Evolutionary conservation across 2,888 invertebrate genomes (phyloP).

Genomic region (Pediacus dermestoides): DNA sequence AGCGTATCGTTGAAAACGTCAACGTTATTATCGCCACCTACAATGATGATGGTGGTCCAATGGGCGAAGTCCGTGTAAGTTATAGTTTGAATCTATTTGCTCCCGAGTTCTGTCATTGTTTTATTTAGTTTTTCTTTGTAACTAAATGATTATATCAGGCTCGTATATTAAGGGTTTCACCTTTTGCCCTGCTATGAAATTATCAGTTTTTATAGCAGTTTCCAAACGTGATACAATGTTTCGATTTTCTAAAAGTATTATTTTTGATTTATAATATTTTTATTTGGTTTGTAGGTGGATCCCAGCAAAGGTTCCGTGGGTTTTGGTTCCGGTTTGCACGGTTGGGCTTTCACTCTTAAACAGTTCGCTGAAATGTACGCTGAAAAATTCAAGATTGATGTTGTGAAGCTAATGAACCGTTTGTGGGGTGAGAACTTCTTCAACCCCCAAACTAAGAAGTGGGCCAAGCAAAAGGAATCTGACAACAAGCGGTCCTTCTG

Average conservation of each 20-base stretch:
- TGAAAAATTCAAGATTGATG: conserved; percentile 97
- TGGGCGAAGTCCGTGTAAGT: conserved; percentile 95
- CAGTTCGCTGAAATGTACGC: conserved; percentile 99
- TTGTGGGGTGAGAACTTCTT: conserved; percentile 99
- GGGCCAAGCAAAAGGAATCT: conserved; percentile 87
- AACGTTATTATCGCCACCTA: conserved; percentile 99
- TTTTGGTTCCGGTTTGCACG: conserved; percentile 98
- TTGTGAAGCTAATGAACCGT: conserved; percentile 94
- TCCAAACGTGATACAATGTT: conserved; percentile 40
- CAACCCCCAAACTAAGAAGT: conserved; percentile 95
- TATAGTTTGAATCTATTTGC: conserved; percentile 7
- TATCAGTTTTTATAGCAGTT: conserved; percentile 35
- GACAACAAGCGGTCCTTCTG: conserved; percentile 97
- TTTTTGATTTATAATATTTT: conserved; percentile 6
- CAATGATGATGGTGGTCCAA: conserved; percentile 94
- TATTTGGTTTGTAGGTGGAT: conserved; percentile 62
- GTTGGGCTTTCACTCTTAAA: conserved; percentile 99
- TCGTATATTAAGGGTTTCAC: conserved; percentile 38
- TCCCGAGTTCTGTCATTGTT: not conserved
- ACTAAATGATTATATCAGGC: conserved; percentile 12
- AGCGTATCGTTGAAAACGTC: conserved; percentile 98
- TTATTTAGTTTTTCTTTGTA: not conserved
- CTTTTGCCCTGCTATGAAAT: conserved; percentile 41
- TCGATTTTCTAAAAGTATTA: conserved; percentile 8
- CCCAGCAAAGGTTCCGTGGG: conserved; percentile 99